Percentiles rank a stretch among this genome's conserved stretches.
Conservation (phyloP, 1,140 invertebrate species). For the Drosophila burlai region DNA sequence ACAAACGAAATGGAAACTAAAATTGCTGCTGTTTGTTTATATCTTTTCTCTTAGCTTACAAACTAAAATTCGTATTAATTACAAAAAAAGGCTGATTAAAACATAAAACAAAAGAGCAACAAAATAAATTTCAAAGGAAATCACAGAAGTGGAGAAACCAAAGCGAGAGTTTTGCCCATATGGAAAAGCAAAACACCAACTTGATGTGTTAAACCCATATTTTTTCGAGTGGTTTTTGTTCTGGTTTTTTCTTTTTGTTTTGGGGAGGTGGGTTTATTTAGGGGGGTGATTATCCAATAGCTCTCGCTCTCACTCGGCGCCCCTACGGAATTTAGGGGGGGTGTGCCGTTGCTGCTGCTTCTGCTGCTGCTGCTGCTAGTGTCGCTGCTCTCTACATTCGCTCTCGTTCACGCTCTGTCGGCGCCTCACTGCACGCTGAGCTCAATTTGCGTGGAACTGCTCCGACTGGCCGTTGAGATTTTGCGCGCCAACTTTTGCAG, state of each 20-base stretch:
- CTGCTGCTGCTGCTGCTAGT: constrained; percentile 20
- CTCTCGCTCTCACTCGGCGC: constrained; percentile 17
- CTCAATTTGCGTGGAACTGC: constrained; percentile 83
- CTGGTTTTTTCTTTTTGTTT: constrained; percentile 16
- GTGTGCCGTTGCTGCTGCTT: constrained; percentile 41
- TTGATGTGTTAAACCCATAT: constrained; percentile 40
- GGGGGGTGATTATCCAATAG: constrained; percentile 20
- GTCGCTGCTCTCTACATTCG: constrained; percentile 42
- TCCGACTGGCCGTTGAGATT: constrained; percentile 81
- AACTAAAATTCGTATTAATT: constrained; percentile 61
- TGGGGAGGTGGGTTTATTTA: constrained; percentile 11
- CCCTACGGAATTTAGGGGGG: constrained; percentile 7
- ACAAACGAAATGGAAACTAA: constrained; percentile 45
- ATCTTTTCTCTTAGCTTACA: constrained; percentile 31
- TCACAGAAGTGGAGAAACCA: constrained; percentile 52
- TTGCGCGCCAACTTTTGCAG: constrained; percentile 85
- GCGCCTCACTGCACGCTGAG: constrained; percentile 71
- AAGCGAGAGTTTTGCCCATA: constrained; percentile 32
- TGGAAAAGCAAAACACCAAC: constrained; percentile 57
- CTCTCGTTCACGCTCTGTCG: constrained; percentile 36
- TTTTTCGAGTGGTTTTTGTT: constrained; percentile 19
- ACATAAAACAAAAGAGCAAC: constrained; percentile 53
- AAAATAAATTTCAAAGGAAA: constrained; percentile 57
- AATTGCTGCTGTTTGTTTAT: constrained; percentile 19
- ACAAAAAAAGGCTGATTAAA: constrained; percentile 52